A percentile compares a stretch with the other conserved stretches of the same genome.
Evolutionary conservation across 2,797 vertebrate species (phyloP).

Genomic region (Melanogrammus aeglefinus): DNA sequence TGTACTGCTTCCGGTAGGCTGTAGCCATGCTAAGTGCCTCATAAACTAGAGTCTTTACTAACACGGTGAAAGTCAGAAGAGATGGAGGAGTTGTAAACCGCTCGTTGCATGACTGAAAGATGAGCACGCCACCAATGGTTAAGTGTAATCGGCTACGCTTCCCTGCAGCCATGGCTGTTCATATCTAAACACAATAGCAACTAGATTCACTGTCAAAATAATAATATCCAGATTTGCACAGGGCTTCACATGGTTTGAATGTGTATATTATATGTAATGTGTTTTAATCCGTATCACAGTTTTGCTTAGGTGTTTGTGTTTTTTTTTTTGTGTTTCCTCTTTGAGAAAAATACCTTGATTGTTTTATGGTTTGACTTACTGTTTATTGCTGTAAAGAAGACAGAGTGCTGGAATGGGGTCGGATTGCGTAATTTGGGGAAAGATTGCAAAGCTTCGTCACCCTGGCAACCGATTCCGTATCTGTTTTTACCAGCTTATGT

Average conservation of each 20-base stretch:
- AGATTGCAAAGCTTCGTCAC: conserved; percentile 58
- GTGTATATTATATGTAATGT: conserved; percentile 17
- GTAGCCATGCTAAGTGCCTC: conserved; percentile 63
- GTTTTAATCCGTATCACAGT: not conserved
- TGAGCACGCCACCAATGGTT: conserved; percentile 27
- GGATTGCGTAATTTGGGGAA: conserved; percentile 53
- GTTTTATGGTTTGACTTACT: conserved; percentile 40
- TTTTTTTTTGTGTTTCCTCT: not conserved
- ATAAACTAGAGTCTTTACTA: conserved; percentile 37
- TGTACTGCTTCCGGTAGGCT: conserved; percentile 16
- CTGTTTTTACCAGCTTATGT: conserved; percentile 47
- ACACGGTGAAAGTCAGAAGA: conserved; percentile 34
- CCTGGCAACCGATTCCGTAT: conserved; percentile 56
- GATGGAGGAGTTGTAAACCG: conserved; percentile 37
- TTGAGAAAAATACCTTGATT: conserved; percentile 25
- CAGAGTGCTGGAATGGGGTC: conserved; percentile 52
- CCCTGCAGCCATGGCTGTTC: conserved; percentile 34
- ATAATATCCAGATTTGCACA: conserved; percentile 23
- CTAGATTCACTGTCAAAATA: conserved; percentile 22
- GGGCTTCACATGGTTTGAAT: conserved; percentile 40
- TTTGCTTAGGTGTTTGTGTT: not conserved
- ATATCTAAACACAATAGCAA: conserved; percentile 20
- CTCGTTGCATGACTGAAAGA: conserved; percentile 54
- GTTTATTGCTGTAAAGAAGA: conserved; percentile 43
- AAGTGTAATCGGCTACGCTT: conserved; percentile 47